Percentiles rank a stretch among this genome's conserved stretches.
These are phyloP conservation scores for Phataginus tricuspis DNA, from an alignment of 2,797 vertebrate species.

Conservation along the genomic window DNA sequence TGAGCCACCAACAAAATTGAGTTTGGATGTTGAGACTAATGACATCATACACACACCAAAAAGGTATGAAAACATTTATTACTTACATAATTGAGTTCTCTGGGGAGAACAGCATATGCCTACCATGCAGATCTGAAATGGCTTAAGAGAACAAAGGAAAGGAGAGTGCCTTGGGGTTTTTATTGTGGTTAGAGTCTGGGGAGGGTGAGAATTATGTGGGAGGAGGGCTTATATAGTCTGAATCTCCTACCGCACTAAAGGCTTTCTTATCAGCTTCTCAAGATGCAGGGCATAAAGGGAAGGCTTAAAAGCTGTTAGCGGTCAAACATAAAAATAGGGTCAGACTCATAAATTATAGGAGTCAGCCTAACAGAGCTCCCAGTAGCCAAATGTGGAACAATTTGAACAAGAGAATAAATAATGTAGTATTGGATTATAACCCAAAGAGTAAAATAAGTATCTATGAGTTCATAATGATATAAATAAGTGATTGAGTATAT, in stretches of 20 bases:
- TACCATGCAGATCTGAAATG: not conserved
- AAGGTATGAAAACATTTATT: not conserved
- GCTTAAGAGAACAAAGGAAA: not conserved
- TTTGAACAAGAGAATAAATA: not conserved
- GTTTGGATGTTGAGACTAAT: not conserved
- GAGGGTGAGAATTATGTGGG: not conserved
- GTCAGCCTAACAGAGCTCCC: not conserved
- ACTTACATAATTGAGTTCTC: not conserved
- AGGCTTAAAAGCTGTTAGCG: not conserved
- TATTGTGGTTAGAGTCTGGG: not conserved
- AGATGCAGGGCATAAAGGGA: not conserved
- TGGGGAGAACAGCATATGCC: not conserved
- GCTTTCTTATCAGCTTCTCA: not conserved
- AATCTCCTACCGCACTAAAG: not conserved
- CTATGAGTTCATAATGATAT: not conserved
- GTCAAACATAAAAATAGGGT: not conserved
- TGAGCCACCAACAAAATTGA: not conserved
- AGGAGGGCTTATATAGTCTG: not conserved
- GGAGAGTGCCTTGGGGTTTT: not conserved
- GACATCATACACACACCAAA: not conserved
- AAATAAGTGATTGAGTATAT: not conserved
- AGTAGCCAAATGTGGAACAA: not conserved
- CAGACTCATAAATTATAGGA: not conserved
- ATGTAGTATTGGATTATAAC: not conserved
- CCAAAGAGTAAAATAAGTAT: not conserved